Evolutionary conservation across 2,888 invertebrate species (phyloP), one percentile per base, ranked within the genome.

Genomic region (Cantharis rufa): DNA sequence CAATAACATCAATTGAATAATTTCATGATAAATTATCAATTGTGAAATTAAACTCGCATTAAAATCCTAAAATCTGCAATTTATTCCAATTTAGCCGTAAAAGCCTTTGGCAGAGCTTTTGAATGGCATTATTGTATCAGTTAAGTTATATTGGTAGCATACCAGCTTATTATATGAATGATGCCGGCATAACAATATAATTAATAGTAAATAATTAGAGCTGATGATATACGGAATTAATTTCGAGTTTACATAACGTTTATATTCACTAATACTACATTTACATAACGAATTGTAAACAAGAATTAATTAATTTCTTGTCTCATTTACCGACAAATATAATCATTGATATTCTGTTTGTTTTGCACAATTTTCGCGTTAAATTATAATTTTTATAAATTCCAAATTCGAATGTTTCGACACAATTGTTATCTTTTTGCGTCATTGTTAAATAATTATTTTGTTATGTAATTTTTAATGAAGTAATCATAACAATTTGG

Each of bases 121-220:
- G 21, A 66, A 66, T 18, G 24, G 64, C 64, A 66, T 66, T 66
- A 66, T 18, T 18, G 64, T 66, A 66, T 18, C 64, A 66, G 64
- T 66, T 66, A 66, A 66, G 64, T 66, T 18, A 48, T 48, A 48
- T 48, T 48, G 48, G 48, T 48, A 48, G 48, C 48, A 48, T 48
- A 48, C 48, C 21, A 66, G 64, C 24, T 18, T 24, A 66, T 66
- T 66, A 66, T 24, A 66, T 24, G 24, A 66, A 66, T 66, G 64
- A 66, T 66, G 64, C 24, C 64, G 24, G 64, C 24, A 66, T 24
- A 66, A 66, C 21, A 66, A 66, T 66, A 66, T 66, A 66, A 66
- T 66, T 66, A 66, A 66, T 66, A 66, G 64, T 66, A 66, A 66
- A 66, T 66, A 66, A 66, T 66, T 66, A 66, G 24, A 66, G 64